Base-by-base conservation (phyloP, 2,888 invertebrate species). In the Drosophila longiperda region DNA sequence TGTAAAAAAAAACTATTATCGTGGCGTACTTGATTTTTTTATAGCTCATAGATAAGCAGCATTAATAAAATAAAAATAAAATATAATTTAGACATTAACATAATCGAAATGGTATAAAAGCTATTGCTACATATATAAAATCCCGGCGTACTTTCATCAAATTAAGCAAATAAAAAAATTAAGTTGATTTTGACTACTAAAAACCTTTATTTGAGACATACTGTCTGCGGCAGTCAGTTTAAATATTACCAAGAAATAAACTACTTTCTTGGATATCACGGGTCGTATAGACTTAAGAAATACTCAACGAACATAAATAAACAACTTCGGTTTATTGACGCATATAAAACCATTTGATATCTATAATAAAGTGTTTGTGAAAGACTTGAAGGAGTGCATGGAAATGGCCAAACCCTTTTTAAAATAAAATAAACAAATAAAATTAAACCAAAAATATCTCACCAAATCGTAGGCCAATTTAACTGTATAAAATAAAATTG, bases 1-100 rank as follows among this genome's bases (percentile, higher is more conserved):
- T 59, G 65, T 45, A 49, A 62, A 72, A 54, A 48, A n/a, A 33
- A 7, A 50, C 23, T 66, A 67, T 73, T 73, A 67, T 73, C 59
- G 40, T 53, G 33, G 57, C 53, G 45, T 17, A 66, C 55, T 12
- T 48, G 54, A 62, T 59, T 66, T 62, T 38, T 42, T 57, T 36
- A 49, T 8, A 20, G n/a, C 20, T 42, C 20, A n/a, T 12, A 48
- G 76, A 72, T 75, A 66, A 72, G 54, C 50, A 26, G 57, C 34
- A 17, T n/a, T 11, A 58, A 40, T 38, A 34, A 52, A 36, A 57
- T 29, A 3, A 42, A 53, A 49, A 20, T 42, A 8, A 58, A 49
- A 20, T 42, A 8, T 38, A 53, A 12, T 36, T 26, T 4, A 26
- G 42, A 17, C 9, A n/a, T 8, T 3, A 20, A 7, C 3, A 15